Conservation (phyloP, 2,113 vertebrate species). For the Atherinomorus stipes region DNA sequence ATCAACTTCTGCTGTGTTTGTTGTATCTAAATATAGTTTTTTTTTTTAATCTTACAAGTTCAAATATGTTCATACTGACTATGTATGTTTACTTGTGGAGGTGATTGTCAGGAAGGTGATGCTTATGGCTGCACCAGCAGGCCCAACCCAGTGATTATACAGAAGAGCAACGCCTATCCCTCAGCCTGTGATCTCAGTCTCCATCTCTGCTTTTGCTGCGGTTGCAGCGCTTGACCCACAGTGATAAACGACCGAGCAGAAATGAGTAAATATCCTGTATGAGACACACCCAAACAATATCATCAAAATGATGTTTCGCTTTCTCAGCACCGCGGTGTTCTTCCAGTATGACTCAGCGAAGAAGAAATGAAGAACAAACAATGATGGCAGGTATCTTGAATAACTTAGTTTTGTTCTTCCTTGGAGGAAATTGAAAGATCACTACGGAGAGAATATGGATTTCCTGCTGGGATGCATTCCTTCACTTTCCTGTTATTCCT, state of each 20-base stretch:
- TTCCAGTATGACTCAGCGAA: not conserved
- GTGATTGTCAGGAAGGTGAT: slow-evolving; percentile 46
- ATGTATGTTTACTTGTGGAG: not conserved
- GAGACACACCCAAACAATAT: slow-evolving; percentile 30
- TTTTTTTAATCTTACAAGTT: not conserved
- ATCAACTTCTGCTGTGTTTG: slow-evolving; percentile 17
- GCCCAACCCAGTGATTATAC: slow-evolving; percentile 66
- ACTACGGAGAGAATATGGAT: slow-evolving; percentile 26
- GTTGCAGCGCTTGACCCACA: not conserved
- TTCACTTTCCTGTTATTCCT: slow-evolving; percentile 19
- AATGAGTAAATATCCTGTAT: slow-evolving; percentile 17
- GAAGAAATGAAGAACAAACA: not conserved
- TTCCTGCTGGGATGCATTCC: slow-evolving; percentile 42
- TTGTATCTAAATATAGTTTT: slow-evolving; percentile 32
- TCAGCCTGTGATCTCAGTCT: slow-evolving; percentile 38
- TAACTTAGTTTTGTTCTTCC: slow-evolving; percentile 20
- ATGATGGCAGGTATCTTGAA: not conserved
- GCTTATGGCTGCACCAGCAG: slow-evolving; percentile 52
- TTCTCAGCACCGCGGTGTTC: not conserved
- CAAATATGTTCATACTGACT: not conserved
- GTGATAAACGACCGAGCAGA: slow-evolving; percentile 20
- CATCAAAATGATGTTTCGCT: not conserved
- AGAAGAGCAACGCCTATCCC: slow-evolving; percentile 35
- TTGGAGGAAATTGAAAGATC: slow-evolving; percentile 63
- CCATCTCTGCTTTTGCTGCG: slow-evolving; percentile 8